These are phyloP conservation scores for Camponotus floridanus DNA, from an alignment of 1,140 invertebrate genomes.

Conservation along the genomic window DNA sequence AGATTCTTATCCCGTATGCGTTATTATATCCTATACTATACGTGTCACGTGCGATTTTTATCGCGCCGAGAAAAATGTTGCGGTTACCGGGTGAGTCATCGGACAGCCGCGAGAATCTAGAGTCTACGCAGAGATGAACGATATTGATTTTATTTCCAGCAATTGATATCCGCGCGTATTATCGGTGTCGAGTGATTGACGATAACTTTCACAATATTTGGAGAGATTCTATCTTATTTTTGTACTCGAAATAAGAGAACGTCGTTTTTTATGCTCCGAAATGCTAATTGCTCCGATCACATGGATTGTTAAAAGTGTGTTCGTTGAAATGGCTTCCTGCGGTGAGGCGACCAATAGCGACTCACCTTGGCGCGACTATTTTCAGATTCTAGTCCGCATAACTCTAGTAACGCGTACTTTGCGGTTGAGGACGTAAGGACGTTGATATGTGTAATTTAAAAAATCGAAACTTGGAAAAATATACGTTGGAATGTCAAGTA, in stretches of 20 bases:
- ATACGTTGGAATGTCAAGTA: too few species aligned
- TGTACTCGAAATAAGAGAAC: too few species aligned
- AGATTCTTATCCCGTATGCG: too few species aligned
- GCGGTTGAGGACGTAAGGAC: neutral
- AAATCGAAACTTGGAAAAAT: too few species aligned
- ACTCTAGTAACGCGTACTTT: too few species aligned
- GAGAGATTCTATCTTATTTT: too few species aligned
- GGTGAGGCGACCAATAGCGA: neutral
- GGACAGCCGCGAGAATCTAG: neutral
- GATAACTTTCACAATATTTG: too few species aligned
- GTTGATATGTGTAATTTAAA: too few species aligned
- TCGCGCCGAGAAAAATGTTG: neutral
- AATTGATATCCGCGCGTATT: too few species aligned
- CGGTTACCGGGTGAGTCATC: conserved; percentile 26
- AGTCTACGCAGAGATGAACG: neutral
- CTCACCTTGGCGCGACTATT: neutral
- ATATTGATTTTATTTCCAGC: neutral
- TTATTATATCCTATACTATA: neutral
- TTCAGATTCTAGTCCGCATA: neutral
- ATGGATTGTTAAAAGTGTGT: neutral
- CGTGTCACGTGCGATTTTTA: neutral
- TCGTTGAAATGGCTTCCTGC: neutral
- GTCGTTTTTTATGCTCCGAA: neutral
- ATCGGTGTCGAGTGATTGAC: neutral
- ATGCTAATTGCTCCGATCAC: neutral